A percentile compares a stretch with the other conserved stretches of the same genome.
phyloP scores from a whole-genome alignment of 2,113 vertebrate species.

The Leucopsar rothschildi region DNA sequence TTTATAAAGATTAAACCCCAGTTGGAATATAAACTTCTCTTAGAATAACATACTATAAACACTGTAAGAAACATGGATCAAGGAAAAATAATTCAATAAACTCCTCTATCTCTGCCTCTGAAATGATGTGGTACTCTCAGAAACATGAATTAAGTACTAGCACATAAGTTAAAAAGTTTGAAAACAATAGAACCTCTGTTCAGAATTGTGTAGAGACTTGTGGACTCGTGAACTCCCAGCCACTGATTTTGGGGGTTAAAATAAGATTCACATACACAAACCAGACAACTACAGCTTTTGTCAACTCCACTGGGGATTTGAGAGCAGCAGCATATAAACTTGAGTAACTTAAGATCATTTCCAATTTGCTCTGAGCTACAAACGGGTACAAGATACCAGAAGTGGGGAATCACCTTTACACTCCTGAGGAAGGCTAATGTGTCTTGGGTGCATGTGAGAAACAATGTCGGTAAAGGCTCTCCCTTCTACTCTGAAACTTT shows the following conservation, averaged over 20 bases:
- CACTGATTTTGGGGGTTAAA: not conserved
- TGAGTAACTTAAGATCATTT: not conserved
- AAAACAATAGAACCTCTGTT: not conserved
- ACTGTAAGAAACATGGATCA: not conserved
- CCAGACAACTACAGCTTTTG: not conserved
- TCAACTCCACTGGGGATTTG: not conserved
- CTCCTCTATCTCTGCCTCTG: not conserved
- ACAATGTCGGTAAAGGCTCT: not conserved
- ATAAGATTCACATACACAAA: not conserved
- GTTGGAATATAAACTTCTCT: not conserved
- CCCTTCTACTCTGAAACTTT: not conserved
- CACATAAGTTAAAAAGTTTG: not conserved
- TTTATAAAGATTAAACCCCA: not conserved
- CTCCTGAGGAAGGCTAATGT: accelerated
- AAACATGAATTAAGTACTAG: not conserved
- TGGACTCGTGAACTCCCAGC: not conserved
- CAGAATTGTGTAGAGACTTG: not conserved
- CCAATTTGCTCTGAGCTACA: not conserved
- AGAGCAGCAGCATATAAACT: not conserved
- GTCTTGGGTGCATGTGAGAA: not conserved
- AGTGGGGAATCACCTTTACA: not conserved
- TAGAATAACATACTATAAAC: not conserved
- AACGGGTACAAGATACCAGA: not conserved
- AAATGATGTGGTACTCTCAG: not conserved
- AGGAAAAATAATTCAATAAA: not conserved